Evolutionary conservation across 2,797 vertebrate species (phyloP).

Genomic region (Mastacembelus armatus): DNA sequence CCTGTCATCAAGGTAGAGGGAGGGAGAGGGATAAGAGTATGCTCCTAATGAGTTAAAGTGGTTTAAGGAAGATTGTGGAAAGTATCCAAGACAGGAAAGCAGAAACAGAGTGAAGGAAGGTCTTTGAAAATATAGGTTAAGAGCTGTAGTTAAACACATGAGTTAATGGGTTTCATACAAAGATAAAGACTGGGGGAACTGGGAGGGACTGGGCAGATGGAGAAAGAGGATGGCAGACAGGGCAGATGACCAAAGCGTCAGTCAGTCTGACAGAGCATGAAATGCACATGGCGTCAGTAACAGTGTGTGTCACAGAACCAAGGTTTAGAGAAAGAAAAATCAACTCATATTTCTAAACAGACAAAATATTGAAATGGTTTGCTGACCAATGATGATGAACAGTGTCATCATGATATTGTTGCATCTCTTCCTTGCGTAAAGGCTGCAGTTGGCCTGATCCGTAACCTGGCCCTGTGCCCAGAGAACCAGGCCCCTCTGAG

Average conservation of each 20-base stretch:
- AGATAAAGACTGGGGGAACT: neutral
- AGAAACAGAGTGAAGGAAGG: neutral
- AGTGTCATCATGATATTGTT: slow-evolving; percentile 5
- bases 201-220: slow-evolving; percentile 48
- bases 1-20: slow-evolving; percentile 93
- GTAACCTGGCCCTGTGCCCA: slow-evolving; percentile 94
- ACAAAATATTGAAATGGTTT: slow-evolving; percentile 1
- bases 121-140: neutral
- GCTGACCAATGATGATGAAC: neutral
- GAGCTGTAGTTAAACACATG: slow-evolving; percentile 1
- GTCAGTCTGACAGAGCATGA: slow-evolving; percentile 35
- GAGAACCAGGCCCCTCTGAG: slow-evolving; percentile 92
- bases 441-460: slow-evolving; percentile 96
- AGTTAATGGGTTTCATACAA: neutral
- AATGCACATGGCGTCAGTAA: slow-evolving; percentile 25
- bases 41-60: neutral
- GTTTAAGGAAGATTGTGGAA: neutral
- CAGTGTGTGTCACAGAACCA: slow-evolving; percentile 27
- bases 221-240: slow-evolving; percentile 10
- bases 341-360: neutral
- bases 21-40: neutral
- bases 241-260: slow-evolving; percentile 38
- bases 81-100: neutral
- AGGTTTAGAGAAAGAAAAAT: neutral
- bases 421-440: slow-evolving; percentile 55